Conservation (phyloP, 2,797 vertebrate species). For the Hyperoplus lanceolatus region DNA sequence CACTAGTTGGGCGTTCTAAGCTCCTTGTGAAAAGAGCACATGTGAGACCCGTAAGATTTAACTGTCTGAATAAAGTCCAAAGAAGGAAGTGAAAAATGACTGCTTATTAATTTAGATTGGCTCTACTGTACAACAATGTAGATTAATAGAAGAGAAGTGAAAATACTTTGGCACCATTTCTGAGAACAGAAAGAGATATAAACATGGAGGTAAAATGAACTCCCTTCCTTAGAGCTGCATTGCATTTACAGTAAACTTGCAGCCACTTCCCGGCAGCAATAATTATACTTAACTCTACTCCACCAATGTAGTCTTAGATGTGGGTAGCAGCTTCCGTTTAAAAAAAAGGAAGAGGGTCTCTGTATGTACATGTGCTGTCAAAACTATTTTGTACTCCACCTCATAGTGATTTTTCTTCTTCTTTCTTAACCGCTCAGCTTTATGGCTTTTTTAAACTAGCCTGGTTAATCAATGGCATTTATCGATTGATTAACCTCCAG, state of each 20-base stretch:
- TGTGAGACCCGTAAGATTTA: not conserved
- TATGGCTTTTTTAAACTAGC: not conserved
- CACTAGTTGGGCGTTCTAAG: too few relatives aligned
- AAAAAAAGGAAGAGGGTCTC: not conserved
- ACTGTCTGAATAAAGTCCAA: not conserved
- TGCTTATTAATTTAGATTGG: too few relatives aligned
- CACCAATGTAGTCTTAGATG: not conserved
- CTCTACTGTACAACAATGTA: not conserved
- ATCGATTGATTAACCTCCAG: conserved; percentile 48
- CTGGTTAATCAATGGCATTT: conserved; percentile 57
- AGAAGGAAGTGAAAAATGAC: not conserved
- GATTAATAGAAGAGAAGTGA: not conserved
- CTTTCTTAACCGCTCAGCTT: too few relatives aligned
- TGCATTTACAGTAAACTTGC: not conserved
- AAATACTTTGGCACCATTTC: not conserved
- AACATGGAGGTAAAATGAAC: not conserved
- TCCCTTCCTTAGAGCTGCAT: not conserved
- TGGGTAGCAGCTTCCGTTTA: not conserved
- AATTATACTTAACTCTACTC: not conserved
- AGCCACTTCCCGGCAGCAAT: not conserved
- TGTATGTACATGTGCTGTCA: not conserved
- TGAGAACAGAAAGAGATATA: not conserved
- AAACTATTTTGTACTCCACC: not conserved
- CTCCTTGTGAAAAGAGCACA: not conserved
- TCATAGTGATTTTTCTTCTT: too few relatives aligned